phyloP scores from a whole-genome alignment of 1,140 invertebrate genomes.

The Cyphomyrmex costatus region DNA sequence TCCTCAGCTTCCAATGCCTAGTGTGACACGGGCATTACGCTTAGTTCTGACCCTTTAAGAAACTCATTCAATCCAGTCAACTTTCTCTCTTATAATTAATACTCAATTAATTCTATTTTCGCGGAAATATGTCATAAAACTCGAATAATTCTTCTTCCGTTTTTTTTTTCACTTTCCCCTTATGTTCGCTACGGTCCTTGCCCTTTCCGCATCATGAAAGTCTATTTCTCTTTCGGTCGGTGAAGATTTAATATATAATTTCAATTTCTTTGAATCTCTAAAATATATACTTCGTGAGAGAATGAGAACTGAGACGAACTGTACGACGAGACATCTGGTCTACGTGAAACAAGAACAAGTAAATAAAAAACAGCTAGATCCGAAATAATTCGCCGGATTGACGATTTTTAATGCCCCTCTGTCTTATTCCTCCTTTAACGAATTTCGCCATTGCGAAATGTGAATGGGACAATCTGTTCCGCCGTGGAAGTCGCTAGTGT shows the following conservation, averaged over 20 bases:
- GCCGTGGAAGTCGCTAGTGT: constrained; percentile 49
- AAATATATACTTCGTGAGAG: neutral
- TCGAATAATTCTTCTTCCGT: constrained; percentile 11
- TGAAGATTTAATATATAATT: neutral
- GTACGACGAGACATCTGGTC: neutral
- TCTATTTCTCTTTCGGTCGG: constrained; percentile 7
- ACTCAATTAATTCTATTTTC: constrained; percentile 36
- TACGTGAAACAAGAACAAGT: neutral
- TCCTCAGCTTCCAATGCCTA: too few species aligned
- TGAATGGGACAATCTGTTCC: constrained; percentile 75
- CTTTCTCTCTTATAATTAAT: constrained; percentile 56
- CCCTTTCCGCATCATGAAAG: constrained; percentile 15
- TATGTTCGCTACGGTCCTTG: neutral
- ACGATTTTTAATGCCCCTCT: constrained; percentile 14
- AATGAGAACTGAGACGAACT: neutral
- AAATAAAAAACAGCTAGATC: neutral
- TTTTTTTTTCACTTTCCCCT: constrained; percentile 55
- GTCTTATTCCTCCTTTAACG: constrained; percentile 13
- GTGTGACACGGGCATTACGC: too few species aligned
- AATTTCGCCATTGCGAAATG: constrained; percentile 51
- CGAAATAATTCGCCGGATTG: constrained; percentile 23
- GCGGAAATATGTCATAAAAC: constrained; percentile 42
- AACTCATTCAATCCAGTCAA: neutral
- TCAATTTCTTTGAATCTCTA: constrained; percentile 7
- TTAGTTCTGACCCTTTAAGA: neutral